These are phyloP conservation scores for Lasiommata megera DNA, from an alignment of 2,888 invertebrate genomes.

Conservation along the genomic window DNA sequence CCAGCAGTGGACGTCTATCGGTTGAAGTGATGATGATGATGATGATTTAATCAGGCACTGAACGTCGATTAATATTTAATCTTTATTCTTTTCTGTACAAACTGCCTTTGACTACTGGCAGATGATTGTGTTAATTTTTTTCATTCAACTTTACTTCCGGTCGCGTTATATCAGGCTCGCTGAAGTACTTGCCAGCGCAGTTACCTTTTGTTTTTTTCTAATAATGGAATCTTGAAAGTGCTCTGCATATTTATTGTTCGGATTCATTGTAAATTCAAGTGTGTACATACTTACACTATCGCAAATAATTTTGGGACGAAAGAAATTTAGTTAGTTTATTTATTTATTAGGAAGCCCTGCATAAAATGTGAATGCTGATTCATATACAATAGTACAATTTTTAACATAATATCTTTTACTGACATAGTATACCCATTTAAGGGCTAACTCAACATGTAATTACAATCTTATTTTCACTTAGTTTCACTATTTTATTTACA, in stretches of 20 bases:
- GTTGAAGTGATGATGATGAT: too few species aligned
- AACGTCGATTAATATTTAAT: not conserved
- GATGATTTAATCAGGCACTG: not conserved
- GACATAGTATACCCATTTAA: too few species aligned
- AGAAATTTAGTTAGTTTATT: too few species aligned
- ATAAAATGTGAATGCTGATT: too few species aligned
- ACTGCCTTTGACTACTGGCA: constrained; percentile 8
- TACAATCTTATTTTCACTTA: too few species aligned
- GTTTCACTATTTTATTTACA: too few species aligned
- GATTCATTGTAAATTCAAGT: not conserved
- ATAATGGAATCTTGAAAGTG: constrained; percentile 9
- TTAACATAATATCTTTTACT: too few species aligned
- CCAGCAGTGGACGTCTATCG: too few species aligned
- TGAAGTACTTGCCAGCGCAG: constrained; percentile 55
- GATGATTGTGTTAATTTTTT: constrained; percentile 23
- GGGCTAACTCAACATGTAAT: too few species aligned
- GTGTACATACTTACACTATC: not conserved
- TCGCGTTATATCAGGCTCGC: constrained; percentile 70
- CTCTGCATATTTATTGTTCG: not conserved
- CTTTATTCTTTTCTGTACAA: not conserved
- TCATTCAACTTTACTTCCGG: constrained; percentile 58
- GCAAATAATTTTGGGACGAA: not conserved
- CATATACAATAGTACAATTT: too few species aligned
- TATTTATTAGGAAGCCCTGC: too few species aligned
- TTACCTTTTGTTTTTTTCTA: constrained; percentile 11